These are phyloP conservation scores for Sciaenops ocellatus DNA, from an alignment of 2,797 vertebrate species.

Conservation along the genomic window DNA sequence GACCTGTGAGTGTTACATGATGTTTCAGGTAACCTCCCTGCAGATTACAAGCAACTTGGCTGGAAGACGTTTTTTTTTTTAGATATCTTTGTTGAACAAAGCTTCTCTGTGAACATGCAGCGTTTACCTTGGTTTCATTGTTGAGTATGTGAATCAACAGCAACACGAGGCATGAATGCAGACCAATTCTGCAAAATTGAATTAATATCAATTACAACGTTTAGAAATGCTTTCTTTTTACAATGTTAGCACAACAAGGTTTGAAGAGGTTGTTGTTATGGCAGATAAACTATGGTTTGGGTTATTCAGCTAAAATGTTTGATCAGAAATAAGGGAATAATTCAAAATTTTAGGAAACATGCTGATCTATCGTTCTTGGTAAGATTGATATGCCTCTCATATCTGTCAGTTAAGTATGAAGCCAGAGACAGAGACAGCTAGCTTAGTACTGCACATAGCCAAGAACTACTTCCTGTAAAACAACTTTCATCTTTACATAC, in stretches of 20 bases:
- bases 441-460: too few relatives aligned
- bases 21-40: slow-evolving; percentile 31
- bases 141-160: background rate
- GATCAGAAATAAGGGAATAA: background rate
- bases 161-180: too few relatives aligned
- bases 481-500: background rate
- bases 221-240: background rate
- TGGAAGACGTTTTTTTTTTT: background rate
- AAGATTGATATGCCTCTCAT: background rate
- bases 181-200: background rate
- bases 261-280: background rate
- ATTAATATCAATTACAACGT: background rate
- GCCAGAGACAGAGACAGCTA: background rate
- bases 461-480: background rate
- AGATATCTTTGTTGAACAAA: background rate
- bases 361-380: background rate
- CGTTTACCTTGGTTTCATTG: background rate
- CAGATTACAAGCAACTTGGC: slow-evolving; percentile 27
- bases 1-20: slow-evolving; percentile 20
- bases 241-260: background rate
- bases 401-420: background rate
- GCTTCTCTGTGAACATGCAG: background rate
- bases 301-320: background rate
- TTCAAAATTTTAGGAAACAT: background rate
- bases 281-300: background rate